Evolutionary conservation across 2,113 vertebrate genomes (phyloP), one percentile per base, ranked within the genome.

Genomic region (Sceloporus undulatus): DNA sequence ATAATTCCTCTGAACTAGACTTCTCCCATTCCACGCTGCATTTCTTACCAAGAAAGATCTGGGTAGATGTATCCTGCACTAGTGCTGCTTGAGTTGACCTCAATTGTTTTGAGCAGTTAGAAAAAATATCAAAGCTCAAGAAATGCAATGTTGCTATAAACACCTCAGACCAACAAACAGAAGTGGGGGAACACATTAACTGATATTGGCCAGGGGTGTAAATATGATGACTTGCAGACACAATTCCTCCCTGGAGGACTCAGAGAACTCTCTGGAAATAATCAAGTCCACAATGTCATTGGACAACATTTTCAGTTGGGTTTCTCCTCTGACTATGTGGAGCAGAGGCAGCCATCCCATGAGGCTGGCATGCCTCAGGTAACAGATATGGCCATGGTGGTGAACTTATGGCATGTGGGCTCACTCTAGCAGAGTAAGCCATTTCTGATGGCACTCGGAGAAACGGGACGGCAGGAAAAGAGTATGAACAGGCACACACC

Each of bases 1-100:
- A 54, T 84, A 40, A 81, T 88, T 48, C 7, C 9, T 82, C 68
- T 93, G 93, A 95, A 89, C 89, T 95, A 95, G 93, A 83, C 87
- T 85, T 90, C 93, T 93, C 88, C 92, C 93, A 90, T 93, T 94
- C 91, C 92, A 56, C 85, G 71, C 81, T 92, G 87, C 89, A 90
- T 86, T 87, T 86, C 85, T 93, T 92, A 94, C 94, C 92, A 94
- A 93, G 90, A 92, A 95, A 93, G 87, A 87, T 94, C 92, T 87
- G 80, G 70, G 91, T 91, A 91, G 94, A 94, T 94, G 94, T 94
- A 90, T 93, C 95, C 91, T 86, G 90, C 87, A 91, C 89, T 18
- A 13, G 59, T 62, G 42, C 83, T 0, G 19, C 93, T 95, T 94
- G 94, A 91, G 86, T 90, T 96, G 95, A 96, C 94, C 96, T 94